A percentile compares a stretch with the other conserved stretches of the same genome.
These are phyloP conservation scores for Champsocephalus esox DNA, from an alignment of 2,797 vertebrate species.

Conservation along the genomic window DNA sequence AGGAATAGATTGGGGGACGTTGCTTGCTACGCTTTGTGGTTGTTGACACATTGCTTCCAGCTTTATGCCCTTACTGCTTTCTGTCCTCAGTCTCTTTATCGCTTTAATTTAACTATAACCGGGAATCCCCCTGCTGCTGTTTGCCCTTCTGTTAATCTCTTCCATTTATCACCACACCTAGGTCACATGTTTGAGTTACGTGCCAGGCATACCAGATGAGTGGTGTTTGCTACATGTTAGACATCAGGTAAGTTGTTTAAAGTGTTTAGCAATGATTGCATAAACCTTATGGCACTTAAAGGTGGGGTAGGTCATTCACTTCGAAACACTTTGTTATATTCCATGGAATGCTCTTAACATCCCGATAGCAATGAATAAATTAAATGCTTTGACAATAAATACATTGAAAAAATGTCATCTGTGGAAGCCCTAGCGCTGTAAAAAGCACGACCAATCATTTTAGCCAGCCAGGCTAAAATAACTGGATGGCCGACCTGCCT, in stretches of 20 bases:
- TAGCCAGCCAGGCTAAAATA: too few species aligned
- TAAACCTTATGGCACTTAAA: slow-evolving; percentile 46
- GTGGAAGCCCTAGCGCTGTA: too few species aligned
- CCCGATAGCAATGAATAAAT: too few species aligned
- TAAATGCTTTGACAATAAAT: too few species aligned
- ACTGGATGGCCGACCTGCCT: too few species aligned
- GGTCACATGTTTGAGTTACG: slow-evolving; percentile 23
- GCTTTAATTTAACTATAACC: slow-evolving; percentile 37
- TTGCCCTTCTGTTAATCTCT: slow-evolving; percentile 27
- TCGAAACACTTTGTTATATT: too few species aligned
- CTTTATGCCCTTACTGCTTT: slow-evolving; percentile 34
- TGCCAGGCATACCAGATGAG: slow-evolving; percentile 40
- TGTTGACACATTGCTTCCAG: slow-evolving; percentile 24
- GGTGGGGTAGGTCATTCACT: too few species aligned
- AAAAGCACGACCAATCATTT: too few species aligned
- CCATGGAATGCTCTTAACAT: too few species aligned
- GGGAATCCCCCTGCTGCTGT: slow-evolving; percentile 44
- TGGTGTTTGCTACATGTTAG: slow-evolving; percentile 41
- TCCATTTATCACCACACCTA: slow-evolving; percentile 16
- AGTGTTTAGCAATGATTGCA: slow-evolving; percentile 52
- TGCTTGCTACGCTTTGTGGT: slow-evolving; percentile 35
- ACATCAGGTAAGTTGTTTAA: slow-evolving; percentile 11
- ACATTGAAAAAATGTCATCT: too few species aligned
- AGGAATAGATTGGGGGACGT: slow-evolving; percentile 45
- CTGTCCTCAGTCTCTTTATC: slow-evolving; percentile 52